Evolutionary conservation across 2,888 invertebrate species (phyloP).

Genomic region (Rhogogaster chlorosoma): DNA sequence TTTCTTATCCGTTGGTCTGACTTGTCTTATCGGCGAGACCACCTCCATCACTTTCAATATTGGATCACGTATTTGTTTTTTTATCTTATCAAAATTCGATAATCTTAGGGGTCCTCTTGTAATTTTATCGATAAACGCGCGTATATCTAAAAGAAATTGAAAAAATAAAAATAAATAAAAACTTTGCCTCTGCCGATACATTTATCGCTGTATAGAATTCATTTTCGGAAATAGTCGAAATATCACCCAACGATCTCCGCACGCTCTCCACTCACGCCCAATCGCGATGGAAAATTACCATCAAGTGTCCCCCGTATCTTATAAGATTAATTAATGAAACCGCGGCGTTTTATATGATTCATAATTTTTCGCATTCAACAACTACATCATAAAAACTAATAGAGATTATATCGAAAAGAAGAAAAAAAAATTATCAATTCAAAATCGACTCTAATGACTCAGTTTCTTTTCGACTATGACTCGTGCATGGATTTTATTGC

Average conservation of each 20-base stretch:
- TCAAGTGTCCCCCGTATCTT: conserved; percentile 3
- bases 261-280: background rate
- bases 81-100: conserved; percentile 28
- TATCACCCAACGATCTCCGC: background rate
- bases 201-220: background rate
- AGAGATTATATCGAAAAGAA: background rate
- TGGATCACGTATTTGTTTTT: conserved; percentile 34
- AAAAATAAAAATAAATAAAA: background rate
- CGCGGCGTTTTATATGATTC: background rate
- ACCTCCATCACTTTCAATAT: conserved; percentile 35
- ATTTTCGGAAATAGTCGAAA: background rate
- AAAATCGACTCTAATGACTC: no score
- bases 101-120: conserved; percentile 29
- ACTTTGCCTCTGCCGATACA: background rate
- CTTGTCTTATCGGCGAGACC: background rate
- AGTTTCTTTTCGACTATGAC: no score
- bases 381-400: background rate
- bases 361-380: background rate
- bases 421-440: no score
- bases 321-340: conserved; percentile 4
- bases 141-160: background rate
- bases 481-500: no score
- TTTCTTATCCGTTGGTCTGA: conserved; percentile 15
- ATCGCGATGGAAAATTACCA: conserved; percentile 23
- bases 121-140: background rate